Conservation (phyloP, 2,113 vertebrate species). For the Notiomystis cincta region DNA sequence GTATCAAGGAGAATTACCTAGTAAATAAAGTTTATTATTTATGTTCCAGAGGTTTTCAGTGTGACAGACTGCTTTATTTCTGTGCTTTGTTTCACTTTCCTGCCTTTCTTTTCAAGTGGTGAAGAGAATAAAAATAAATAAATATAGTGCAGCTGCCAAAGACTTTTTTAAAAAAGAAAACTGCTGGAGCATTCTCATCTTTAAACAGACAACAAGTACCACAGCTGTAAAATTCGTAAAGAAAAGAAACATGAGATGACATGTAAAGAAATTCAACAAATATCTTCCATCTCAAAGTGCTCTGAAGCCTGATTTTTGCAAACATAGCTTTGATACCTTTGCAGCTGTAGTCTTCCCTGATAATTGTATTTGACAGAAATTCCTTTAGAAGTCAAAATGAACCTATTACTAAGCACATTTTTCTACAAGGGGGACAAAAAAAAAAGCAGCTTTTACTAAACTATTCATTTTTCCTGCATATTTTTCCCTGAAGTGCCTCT, state of each 20-base stretch:
- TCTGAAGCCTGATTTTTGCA: background rate
- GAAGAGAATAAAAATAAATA: background rate
- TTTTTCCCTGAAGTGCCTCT: background rate
- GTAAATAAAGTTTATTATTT: conserved; percentile 3
- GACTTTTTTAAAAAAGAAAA: background rate
- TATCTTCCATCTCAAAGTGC: background rate
- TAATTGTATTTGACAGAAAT: conserved; percentile 20
- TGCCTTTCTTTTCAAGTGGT: background rate
- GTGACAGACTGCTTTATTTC: background rate
- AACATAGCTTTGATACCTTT: conserved; percentile 4
- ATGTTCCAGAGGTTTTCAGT: background rate
- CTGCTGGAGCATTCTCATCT: background rate
- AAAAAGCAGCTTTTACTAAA: background rate
- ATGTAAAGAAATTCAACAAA: background rate
- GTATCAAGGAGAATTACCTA: background rate
- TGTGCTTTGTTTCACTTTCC: background rate
- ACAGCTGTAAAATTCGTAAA: background rate
- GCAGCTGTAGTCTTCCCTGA: background rate
- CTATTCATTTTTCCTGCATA: background rate
- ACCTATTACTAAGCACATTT: background rate
- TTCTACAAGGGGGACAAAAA: background rate
- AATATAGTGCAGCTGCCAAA: background rate
- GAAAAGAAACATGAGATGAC: background rate
- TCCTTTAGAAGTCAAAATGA: background rate
- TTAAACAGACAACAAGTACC: background rate